Evolutionary conservation across 2,797 vertebrate species (phyloP), one percentile per base, ranked within the genome.

Genomic region (Anas bernieri): DNA sequence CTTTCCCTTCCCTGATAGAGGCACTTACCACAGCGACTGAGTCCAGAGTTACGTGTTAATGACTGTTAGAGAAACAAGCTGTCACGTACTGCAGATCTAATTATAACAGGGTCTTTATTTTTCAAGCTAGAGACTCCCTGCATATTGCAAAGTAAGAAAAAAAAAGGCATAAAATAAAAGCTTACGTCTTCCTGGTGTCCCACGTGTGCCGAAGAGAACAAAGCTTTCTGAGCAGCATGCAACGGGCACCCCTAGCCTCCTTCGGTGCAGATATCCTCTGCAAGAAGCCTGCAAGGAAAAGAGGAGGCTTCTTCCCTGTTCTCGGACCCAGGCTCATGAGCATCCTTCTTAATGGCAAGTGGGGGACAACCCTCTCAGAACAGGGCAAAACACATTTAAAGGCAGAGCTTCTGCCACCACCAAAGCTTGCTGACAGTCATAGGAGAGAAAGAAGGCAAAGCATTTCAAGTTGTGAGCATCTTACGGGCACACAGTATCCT

Each of bases 401-500:
- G 43, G 59, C 31, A 76, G 39, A 63, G 50, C 5, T 59, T 16
- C 43, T 45, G 50, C 31, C 28, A 17, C 45, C 17, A 13, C 23
- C 31, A 41, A 20, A 41, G 61, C 8, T 21, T 26, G 48, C 23
- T 41, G 31, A 10, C 17, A 37, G 55, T 39, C 56, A 22, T 8
- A 3, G 33, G 68, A 33, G 9, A 50, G 35, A 64, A 64, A 64
- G 61, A n/a, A 72, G 3, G 4, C 1, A 0, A 52, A 64, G 26
- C 26, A 28, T 21, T 55, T 45, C n/a, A 31, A 41, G 55, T 11
- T 14, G 18, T 6, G 50, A 69, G 48, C 4, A 7, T 62, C 55
- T 50, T 43, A 28, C 0, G 0, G 22, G 17, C 54, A 48, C 0
- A 4, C 33, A 7, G 9, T 2, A 0, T 28, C 30, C 37, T 39